These are phyloP conservation scores for Dromococcyx pavoninus DNA, from an alignment of 2,797 vertebrate genomes.

Conservation along the genomic window DNA sequence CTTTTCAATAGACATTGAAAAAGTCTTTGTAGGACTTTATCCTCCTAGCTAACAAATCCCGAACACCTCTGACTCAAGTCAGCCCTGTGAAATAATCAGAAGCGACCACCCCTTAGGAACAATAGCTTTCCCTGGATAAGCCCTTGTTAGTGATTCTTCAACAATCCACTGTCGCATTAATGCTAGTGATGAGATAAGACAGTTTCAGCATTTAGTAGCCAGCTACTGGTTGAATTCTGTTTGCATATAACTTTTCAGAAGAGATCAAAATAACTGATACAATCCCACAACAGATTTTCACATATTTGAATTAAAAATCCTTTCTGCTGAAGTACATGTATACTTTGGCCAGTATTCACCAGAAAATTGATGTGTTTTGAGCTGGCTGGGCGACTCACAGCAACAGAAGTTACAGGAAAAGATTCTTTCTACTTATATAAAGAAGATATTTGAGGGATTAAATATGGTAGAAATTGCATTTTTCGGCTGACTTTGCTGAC, in stretches of 20 bases:
- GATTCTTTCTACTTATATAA: background rate
- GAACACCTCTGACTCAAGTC: background rate
- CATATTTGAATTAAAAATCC: background rate
- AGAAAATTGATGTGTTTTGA: background rate
- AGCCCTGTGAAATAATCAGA: background rate
- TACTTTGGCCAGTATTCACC: background rate
- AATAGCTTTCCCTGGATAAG: background rate
- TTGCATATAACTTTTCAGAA: background rate
- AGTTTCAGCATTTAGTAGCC: background rate
- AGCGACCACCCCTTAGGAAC: background rate
- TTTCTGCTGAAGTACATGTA: background rate
- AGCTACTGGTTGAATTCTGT: background rate
- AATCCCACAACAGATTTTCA: background rate
- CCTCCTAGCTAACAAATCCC: background rate
- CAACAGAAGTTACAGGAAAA: background rate
- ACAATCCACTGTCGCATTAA: background rate
- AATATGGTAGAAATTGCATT: background rate
- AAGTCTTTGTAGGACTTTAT: background rate
- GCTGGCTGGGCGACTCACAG: background rate
- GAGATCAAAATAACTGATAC: background rate
- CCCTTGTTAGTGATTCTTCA: background rate
- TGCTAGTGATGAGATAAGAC: background rate
- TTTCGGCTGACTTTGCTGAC: background rate
- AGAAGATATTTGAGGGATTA: background rate
- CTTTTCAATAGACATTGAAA: background rate